phyloP scores from a whole-genome alignment of 1,140 invertebrate genomes.

The Calephelis virginiensis region DNA sequence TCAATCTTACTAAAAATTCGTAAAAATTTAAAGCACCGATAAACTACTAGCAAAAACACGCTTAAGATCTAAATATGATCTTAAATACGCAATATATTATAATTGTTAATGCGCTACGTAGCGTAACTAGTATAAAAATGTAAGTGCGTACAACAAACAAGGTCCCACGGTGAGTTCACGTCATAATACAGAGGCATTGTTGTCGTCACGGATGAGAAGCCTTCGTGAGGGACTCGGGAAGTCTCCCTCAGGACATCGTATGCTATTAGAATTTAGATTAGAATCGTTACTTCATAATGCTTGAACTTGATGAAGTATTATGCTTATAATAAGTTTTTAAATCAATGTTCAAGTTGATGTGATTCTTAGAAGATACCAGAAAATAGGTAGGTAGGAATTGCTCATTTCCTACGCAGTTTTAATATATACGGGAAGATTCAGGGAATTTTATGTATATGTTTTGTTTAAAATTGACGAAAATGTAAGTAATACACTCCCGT shows the following conservation, averaged over 20 bases:
- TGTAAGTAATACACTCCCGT: no score
- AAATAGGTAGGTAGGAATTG: no score
- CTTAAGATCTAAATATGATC: not conserved
- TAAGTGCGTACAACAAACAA: constrained; percentile 43
- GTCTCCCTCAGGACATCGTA: constrained; percentile 51
- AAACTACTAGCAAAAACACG: no score
- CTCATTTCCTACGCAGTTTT: not conserved
- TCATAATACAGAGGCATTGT: constrained; percentile 64
- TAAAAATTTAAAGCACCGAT: no score
- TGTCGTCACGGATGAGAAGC: constrained; percentile 48
- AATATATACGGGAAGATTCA: no score
- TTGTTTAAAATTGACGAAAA: no score
- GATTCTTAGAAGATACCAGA: not conserved
- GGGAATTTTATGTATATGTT: no score
- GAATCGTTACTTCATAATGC: constrained; percentile 40
- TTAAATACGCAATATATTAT: constrained; percentile 5
- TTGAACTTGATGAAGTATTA: constrained; percentile 42
- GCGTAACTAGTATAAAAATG: constrained; percentile 23
- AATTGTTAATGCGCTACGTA: constrained; percentile 7
- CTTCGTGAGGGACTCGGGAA: constrained; percentile 47
- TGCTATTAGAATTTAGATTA: constrained; percentile 69
- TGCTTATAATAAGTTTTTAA: constrained; percentile 30
- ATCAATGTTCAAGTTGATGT: not conserved
- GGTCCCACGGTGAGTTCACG: constrained; percentile 55
- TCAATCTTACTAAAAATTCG: no score